Conservation (phyloP, 2,797 vertebrate genomes). For the Mus spretus region DNA sequence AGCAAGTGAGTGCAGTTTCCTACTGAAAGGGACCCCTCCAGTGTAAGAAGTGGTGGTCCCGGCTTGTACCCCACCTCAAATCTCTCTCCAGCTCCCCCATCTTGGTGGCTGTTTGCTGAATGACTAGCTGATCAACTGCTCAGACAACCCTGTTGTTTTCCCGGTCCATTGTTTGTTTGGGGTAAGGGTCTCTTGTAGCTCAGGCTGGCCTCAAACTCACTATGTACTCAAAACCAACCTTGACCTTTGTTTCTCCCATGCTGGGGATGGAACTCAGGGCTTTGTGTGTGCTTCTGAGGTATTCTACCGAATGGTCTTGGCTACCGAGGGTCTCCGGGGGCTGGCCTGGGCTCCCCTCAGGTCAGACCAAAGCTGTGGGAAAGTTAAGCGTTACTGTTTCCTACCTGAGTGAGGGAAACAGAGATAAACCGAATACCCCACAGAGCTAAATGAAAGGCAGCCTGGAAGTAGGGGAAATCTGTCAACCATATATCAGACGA, state of each 20-base stretch:
- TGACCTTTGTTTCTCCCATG: neutral
- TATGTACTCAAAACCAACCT: neutral
- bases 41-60: neutral
- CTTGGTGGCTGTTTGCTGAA: neutral
- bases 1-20: neutral
- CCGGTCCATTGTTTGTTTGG: neutral
- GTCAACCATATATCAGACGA: neutral
- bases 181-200: neutral
- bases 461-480: neutral
- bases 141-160: neutral
- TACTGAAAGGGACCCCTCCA: neutral
- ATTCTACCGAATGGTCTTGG: neutral
- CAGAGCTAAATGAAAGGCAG: neutral
- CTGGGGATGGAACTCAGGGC: neutral
- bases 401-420: neutral
- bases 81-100: neutral
- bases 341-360: neutral
- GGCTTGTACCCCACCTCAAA: neutral
- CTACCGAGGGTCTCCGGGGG: fast-evolving
- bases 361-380: neutral
- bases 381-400: too few species aligned
- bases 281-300: neutral
- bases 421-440: neutral
- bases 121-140: neutral
- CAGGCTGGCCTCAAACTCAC: neutral